These are phyloP conservation scores for Leptonema lineaticorne DNA, from an alignment of 1,140 invertebrate genomes.

Conservation along the genomic window DNA sequence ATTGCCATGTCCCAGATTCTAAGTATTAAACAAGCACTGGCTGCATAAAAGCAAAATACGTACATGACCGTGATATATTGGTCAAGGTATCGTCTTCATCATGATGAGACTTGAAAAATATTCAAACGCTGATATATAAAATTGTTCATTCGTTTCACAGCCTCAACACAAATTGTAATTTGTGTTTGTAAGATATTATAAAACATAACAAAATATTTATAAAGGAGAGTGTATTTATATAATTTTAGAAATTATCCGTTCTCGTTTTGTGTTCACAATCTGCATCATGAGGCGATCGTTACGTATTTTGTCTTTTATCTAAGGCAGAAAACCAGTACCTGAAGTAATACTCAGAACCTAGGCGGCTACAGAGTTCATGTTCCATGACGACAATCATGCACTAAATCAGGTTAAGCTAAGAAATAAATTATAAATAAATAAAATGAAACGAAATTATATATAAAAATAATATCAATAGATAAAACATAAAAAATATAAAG, in stretches of 20 bases:
- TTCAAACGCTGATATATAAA: too few relatives aligned
- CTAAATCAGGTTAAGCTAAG: conserved; percentile 44
- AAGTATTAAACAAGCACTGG: conserved; percentile 86
- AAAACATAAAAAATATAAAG: too few relatives aligned
- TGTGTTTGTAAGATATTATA: too few relatives aligned
- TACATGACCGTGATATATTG: neutral
- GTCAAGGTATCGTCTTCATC: neutral
- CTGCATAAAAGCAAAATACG: conserved; percentile 48
- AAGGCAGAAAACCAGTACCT: conserved; percentile 81
- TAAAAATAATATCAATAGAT: too few relatives aligned
- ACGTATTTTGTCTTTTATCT: conserved; percentile 13
- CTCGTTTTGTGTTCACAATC: neutral
- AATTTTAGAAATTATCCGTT: neutral
- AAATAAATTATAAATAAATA: conserved; percentile 43
- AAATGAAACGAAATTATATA: too few relatives aligned
- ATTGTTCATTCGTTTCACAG: too few relatives aligned
- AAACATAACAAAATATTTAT: too few relatives aligned
- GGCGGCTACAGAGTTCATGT: conserved; percentile 52
- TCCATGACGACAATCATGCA: conserved; percentile 30
- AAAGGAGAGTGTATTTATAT: too few relatives aligned
- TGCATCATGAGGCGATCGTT: neutral
- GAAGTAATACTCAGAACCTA: conserved; percentile 94
- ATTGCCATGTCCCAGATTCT: conserved; percentile 45
- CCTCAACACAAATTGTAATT: too few relatives aligned
- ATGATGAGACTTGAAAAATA: too few relatives aligned